phyloP scores from a whole-genome alignment of 2,797 vertebrate genomes.

The Phoebastria nigripes region DNA sequence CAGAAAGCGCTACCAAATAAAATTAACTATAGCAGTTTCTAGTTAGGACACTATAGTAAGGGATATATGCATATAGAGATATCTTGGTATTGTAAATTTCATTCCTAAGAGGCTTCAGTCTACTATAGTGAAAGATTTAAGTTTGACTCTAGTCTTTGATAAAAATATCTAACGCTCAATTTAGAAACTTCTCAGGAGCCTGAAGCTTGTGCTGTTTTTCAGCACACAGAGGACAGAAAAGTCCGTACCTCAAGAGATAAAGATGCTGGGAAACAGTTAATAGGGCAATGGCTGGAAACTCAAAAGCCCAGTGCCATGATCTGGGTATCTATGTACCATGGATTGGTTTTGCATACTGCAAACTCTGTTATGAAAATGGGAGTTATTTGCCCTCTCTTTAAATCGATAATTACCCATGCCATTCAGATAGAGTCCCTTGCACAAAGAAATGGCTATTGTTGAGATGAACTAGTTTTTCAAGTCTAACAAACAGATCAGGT shows the following conservation, averaged over 20 bases:
- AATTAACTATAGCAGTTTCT: conserved; percentile 23
- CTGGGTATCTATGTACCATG: neutral
- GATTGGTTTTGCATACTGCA: neutral
- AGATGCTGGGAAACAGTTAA: neutral
- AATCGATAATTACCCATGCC: neutral
- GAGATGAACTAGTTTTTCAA: conserved; percentile 27
- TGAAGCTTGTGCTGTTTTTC: neutral
- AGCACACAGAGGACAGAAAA: neutral
- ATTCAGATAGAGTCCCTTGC: neutral
- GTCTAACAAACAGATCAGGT: conserved; percentile 3
- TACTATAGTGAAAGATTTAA: neutral
- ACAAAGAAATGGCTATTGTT: neutral
- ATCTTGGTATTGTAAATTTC: neutral
- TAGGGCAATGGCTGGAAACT: neutral
- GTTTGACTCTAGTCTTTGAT: neutral
- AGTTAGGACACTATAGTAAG: neutral
- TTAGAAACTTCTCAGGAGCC: conserved; percentile 14
- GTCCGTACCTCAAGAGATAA: neutral
- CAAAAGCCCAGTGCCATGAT: neutral
- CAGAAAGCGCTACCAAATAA: conserved; percentile 11
- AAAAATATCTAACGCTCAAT: conserved; percentile 20
- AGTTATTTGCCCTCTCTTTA: neutral
- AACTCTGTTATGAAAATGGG: neutral
- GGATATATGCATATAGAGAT: neutral
- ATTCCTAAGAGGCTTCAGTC: conserved; percentile 7